These are phyloP conservation scores for Tautogolabrus adspersus DNA, from an alignment of 2,113 vertebrate genomes.

Conservation along the genomic window DNA sequence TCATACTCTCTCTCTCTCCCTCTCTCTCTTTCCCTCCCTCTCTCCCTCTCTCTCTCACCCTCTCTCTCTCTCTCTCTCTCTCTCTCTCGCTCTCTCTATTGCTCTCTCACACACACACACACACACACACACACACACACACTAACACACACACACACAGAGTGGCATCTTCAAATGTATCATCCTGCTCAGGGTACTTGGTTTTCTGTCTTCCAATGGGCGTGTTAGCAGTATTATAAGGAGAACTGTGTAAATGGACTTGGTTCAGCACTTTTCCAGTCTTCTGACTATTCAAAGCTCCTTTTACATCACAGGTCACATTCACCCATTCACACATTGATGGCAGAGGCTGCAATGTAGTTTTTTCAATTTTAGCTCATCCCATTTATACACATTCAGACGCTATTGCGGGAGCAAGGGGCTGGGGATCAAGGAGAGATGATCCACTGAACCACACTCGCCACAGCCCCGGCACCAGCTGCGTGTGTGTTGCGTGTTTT, in stretches of 20 bases:
- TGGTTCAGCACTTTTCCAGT: too few species aligned
- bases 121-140: conserved; percentile 18
- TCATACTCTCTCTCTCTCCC: conserved; percentile 3
- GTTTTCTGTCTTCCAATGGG: conserved; percentile 1
- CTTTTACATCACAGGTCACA: too few species aligned
- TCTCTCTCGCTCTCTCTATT: conserved; percentile 4
- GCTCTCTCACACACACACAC: conserved; percentile 22
- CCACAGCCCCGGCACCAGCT: too few species aligned
- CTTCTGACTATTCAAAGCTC: too few species aligned
- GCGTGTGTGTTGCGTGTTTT: too few species aligned
- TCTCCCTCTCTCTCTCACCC: conserved; percentile 18
- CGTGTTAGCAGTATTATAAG: not conserved
- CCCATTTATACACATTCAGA: too few species aligned
- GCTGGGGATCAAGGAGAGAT: too few species aligned
- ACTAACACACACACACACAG: not conserved
- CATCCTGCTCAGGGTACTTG: conserved; percentile 13
- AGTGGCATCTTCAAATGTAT: conserved; percentile 17
- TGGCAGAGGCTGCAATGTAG: too few species aligned
- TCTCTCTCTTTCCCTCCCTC: not conserved
- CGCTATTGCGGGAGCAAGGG: too few species aligned
- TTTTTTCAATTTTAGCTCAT: too few species aligned
- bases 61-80: not conserved
- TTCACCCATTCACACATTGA: too few species aligned
- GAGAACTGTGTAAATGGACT: not conserved
- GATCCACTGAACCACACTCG: too few species aligned